Conservation (phyloP, 2,888 invertebrate genomes). For the Drosophila siamana region DNA sequence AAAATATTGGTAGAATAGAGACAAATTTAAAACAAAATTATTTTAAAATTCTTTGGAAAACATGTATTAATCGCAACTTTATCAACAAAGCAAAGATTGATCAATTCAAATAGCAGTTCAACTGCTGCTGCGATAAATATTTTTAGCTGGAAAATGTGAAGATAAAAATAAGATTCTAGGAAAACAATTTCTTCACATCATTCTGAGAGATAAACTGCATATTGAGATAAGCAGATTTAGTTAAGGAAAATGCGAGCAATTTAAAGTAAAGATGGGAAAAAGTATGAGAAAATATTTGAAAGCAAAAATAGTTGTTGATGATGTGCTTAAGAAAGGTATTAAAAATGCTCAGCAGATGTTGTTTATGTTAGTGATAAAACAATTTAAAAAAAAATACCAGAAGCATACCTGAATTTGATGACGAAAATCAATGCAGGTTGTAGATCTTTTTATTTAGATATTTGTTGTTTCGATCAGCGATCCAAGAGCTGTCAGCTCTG, state of each 20-base stretch:
- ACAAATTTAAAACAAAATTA: no score
- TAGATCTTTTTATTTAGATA: not conserved
- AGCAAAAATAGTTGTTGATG: not conserved
- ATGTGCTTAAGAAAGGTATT: not conserved
- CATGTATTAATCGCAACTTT: no score
- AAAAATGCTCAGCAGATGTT: not conserved
- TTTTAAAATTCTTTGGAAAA: no score
- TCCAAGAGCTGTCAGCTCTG: constrained; percentile 13
- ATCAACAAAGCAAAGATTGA: no score
- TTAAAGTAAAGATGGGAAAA: not conserved
- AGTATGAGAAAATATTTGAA: no score
- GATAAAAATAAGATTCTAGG: not conserved
- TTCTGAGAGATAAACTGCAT: not conserved
- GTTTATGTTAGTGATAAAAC: not conserved
- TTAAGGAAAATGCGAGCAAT: no score
- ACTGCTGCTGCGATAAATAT: no score
- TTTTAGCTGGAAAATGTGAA: no score
- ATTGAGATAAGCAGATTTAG: not conserved
- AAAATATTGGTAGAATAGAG: no score
- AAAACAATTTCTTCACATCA: not conserved
- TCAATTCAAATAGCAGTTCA: no score
- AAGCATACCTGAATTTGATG: no score
- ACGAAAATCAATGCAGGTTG: not conserved
- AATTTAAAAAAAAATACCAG: not conserved
- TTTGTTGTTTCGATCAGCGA: not conserved